These are phyloP conservation scores for Myopa tessellatipennis DNA, from an alignment of 2,888 invertebrate species.

Conservation along the genomic window DNA sequence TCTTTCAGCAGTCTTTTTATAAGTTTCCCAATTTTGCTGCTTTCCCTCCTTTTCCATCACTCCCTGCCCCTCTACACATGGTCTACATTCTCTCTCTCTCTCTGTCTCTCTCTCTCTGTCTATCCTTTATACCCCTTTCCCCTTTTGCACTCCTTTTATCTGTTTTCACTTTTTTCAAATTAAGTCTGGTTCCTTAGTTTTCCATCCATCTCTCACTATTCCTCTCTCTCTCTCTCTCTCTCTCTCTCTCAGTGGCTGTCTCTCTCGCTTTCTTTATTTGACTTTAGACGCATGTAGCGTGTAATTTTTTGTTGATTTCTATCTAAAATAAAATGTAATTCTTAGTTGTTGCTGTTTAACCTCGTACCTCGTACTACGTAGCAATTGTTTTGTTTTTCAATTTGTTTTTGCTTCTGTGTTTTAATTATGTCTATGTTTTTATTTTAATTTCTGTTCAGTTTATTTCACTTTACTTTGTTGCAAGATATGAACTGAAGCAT, in stretches of 20 bases:
- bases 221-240: neutral
- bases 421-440: neutral
- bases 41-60: no score
- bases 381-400: neutral
- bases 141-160: no score
- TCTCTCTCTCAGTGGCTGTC: neutral
- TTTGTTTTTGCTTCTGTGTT: neutral
- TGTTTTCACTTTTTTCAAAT: no score
- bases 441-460: neutral
- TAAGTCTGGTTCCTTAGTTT: no score
- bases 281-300: neutral
- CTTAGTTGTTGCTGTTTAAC: neutral
- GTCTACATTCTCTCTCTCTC: no score
- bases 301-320: neutral
- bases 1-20: neutral
- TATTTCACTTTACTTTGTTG: neutral
- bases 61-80: no score
- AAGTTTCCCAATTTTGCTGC: no score
- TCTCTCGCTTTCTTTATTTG: constrained; percentile 4
- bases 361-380: neutral
- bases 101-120: neutral
- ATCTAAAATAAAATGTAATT: neutral
- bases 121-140: no score
- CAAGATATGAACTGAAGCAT: no score
- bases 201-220: neutral